Evolutionary conservation across 2,888 invertebrate genomes (phyloP), one percentile per base, ranked within the genome.

Genomic region (Caradrina kadenii): DNA sequence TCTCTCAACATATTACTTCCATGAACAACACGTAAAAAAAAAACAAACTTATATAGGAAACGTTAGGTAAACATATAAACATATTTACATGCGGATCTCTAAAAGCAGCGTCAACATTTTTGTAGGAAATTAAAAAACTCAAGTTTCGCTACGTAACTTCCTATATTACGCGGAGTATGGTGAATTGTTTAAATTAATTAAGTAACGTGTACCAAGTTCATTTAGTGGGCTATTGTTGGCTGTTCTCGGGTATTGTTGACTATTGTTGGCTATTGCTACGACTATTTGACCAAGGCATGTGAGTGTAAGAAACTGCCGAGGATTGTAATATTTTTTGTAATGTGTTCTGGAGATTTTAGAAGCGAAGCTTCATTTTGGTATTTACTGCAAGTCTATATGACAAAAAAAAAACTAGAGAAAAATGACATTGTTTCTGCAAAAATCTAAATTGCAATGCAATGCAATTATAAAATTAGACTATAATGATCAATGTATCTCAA

Each of bases 121-220:
- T 74, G 66, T 72, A 80, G 81, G 77, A 73, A 76, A 83, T 82
- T 73, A 86, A 87, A 86, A 86, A 83, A 78, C 74, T 85, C 83
- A 79, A 84, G 83, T 86, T 87, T 81, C 76, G 76, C 78, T 71
- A 63, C 60, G 61, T 70, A 80, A 80, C 81, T 89, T 87, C 85
- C 86, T 88, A 88, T 88, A 89, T 88, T 87, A 88, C 86, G 85
- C 83, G 85, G 85, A 87, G 83, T 82, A 69, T 72, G 72, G 84
- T 83, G 90, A 90, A 92, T 90, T 91, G 90, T 91, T 91, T 90
- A 88, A 92, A 92, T 92, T 91, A 92, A 90, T 88, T 91, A 88
- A 89, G 88, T 88, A 84, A 81, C 71, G 76, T 87, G 85, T 79
- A 82, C 78, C 55, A 1, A 53, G 61, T 69, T 55, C 21, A 61